Evolutionary conservation across 2,797 vertebrate genomes (phyloP).

Genomic region (Ataeniobius toweri): DNA sequence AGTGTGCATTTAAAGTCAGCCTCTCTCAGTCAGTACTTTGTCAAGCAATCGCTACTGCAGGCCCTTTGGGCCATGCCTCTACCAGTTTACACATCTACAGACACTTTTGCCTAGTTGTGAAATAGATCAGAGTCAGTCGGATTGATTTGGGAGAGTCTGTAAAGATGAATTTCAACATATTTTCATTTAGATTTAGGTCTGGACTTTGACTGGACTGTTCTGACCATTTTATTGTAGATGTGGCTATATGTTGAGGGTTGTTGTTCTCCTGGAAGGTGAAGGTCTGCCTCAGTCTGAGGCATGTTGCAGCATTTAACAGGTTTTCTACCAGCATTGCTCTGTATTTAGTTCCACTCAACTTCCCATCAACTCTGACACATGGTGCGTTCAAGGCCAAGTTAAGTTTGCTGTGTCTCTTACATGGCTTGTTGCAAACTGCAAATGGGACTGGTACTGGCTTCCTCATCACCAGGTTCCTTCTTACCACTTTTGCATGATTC

Average conservation of each 20-base stretch:
- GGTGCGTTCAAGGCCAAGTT: not conserved
- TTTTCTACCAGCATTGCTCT: not conserved
- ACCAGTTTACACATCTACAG: not conserved
- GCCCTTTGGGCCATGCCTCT: not conserved
- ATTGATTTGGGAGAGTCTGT: not conserved
- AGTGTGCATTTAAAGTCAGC: not conserved
- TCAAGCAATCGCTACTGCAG: not conserved
- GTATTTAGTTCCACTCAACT: no score
- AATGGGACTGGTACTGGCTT: not conserved
- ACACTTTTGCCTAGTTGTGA: not conserved
- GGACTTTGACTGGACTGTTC: not conserved
- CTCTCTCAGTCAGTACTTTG: not conserved
- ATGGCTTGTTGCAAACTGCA: not conserved
- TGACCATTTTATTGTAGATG: no score
- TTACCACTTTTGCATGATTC: not conserved
- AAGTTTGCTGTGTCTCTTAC: not conserved
- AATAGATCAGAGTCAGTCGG: not conserved
- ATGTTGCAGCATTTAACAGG: not conserved
- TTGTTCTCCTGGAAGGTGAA: not conserved
- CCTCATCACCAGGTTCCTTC: not conserved
- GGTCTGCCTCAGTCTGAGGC: not conserved
- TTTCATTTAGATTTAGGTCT: not conserved
- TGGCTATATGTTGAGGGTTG: not conserved
- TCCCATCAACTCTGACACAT: not conserved
- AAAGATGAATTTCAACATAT: not conserved